Base-by-base conservation (phyloP, 2,113 vertebrate species). In the Orthonyx spaldingii region DNA sequence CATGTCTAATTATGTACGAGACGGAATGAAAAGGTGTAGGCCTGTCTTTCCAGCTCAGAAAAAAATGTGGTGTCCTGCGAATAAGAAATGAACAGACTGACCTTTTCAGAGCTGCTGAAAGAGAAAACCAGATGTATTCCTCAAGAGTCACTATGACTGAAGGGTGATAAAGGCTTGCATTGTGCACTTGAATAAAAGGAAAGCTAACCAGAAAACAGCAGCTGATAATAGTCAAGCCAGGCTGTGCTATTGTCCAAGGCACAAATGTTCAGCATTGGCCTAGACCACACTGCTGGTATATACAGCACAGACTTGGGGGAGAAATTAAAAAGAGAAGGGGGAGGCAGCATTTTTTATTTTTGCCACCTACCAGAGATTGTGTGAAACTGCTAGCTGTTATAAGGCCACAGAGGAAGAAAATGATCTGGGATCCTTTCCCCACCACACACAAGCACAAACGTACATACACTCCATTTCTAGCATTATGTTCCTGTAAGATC, bases 121-220 rank as follows among this genome's bases (percentile, higher is more conserved):
- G 98, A 97, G 98, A 98, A 98, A 98, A 98, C 98, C 98, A 98
- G 98, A 98, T 98, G 98, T 98, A 98, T 98, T 98, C 97, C 98
- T 98, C 98, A 98, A 98, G 98, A 98, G 98, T 98, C 98, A 98
- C 98, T 98, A 97, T 98, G 98, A 98, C 98, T 98, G 98, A 98
- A 98, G 97, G 97, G 96, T 97, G 97, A 97, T 97, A 97, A 97
- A 97, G 98, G 98, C 98, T 97, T 93, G 97, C 97, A 98, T 98
- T 98, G 98, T 98, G 97, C 97, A 94, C 96, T 95, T 95, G 96
- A 98, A 98, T 98, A 98, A 98, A 98, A 98, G 98, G 97, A 97
- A 98, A 98, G 98, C 98, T 97, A 98, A 98, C 97, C 98, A 98
- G 98, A 98, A 98, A 98, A 98, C 98, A 98, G 98, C 98, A 98